Conservation (phyloP, 2,888 invertebrate species). For the Dorcus hopei region DNA sequence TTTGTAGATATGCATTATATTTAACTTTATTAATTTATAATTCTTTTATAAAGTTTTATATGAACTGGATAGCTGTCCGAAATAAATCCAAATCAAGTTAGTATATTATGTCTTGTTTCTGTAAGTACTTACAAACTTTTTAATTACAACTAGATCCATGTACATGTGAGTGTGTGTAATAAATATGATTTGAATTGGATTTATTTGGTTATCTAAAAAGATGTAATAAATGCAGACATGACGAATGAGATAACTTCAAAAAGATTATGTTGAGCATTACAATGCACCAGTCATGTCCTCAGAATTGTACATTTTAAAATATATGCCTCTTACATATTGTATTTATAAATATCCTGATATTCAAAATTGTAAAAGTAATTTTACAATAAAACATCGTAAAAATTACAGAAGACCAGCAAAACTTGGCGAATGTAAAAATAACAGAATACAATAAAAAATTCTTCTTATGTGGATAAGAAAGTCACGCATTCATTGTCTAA, state of each 20-base stretch:
- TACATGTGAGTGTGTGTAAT: constrained; percentile 28
- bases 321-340: constrained; percentile 37
- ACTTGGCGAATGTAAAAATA: constrained; percentile 44
- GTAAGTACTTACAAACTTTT: constrained; percentile 16
- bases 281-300: constrained; percentile 16
- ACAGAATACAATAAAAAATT: constrained; percentile 36
- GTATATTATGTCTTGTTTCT: constrained; percentile 9
- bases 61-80: constrained; percentile 47
- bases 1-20: constrained; percentile 47
- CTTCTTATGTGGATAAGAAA: constrained; percentile 39
- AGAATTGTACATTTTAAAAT: constrained; percentile 13
- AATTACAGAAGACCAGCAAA: constrained; percentile 44
- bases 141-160: constrained; percentile 19
- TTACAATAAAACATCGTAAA: constrained; percentile 33
- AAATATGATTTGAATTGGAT: constrained; percentile 39
- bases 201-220: constrained; percentile 42
- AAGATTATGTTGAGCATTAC: constrained; percentile 44
- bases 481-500: constrained; percentile 47
- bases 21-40: constrained; percentile 53
- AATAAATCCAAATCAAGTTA: constrained; percentile 45
- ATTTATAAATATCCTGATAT: constrained; percentile 38
- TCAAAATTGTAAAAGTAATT: constrained; percentile 29
- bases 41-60: constrained; percentile 53
- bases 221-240: constrained; percentile 43
- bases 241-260: constrained; percentile 34